phyloP scores from a whole-genome alignment of 2,797 vertebrate species.

The Somateria mollissima region DNA sequence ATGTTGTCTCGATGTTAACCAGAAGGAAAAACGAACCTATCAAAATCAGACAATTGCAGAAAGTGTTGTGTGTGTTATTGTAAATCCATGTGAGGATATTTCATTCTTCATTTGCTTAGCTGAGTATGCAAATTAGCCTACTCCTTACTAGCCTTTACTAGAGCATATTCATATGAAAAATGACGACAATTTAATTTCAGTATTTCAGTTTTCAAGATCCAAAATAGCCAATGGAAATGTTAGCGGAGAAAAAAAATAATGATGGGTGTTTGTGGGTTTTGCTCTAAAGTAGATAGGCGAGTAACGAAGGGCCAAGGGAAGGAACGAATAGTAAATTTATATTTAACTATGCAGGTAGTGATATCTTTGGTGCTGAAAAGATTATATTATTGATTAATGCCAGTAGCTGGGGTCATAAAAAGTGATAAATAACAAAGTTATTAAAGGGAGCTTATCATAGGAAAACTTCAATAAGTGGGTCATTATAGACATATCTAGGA shows the following conservation, averaged over 20 bases:
- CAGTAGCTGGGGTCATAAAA: background rate
- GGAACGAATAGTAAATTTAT: background rate
- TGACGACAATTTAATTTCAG: background rate
- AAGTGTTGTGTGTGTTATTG: background rate
- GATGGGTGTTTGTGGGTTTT: background rate
- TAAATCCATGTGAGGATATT: background rate
- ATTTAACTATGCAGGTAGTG: background rate
- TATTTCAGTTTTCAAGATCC: background rate
- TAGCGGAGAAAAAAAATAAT: background rate
- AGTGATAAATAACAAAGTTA: background rate
- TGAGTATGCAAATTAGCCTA: background rate
- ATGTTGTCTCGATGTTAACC: constrained; percentile 29
- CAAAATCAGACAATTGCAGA: background rate
- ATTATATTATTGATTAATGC: background rate
- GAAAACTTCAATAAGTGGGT: background rate
- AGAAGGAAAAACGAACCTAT: background rate
- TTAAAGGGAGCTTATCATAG: background rate
- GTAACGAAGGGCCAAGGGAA: background rate
- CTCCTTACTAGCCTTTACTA: background rate
- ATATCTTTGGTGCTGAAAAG: background rate
- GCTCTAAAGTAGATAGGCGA: background rate
- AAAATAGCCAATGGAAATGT: background rate
- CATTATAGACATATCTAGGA: background rate
- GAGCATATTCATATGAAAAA: background rate
- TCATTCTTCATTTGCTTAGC: background rate